A percentile compares a stretch with the other conserved stretches of the same genome.
These are phyloP conservation scores for Egretta garzetta DNA, from an alignment of 2,113 vertebrate species.

Conservation along the genomic window DNA sequence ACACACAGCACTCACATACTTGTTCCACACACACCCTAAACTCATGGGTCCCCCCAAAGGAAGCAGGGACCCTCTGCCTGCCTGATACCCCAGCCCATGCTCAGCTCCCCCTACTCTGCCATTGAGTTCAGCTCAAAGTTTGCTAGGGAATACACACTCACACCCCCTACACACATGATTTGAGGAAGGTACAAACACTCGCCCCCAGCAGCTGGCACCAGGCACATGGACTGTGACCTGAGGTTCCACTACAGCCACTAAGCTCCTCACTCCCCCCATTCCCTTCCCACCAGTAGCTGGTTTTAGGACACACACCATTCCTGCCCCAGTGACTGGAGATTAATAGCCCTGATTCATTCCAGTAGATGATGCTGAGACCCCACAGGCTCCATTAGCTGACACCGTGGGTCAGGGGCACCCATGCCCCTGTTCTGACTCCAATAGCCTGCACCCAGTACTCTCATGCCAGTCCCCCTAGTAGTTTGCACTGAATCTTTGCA, in stretches of 20 bases:
- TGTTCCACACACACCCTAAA: neutral
- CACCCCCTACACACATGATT: rapidly evolving
- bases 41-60: rapidly evolving
- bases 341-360: rapidly evolving
- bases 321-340: no score
- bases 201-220: neutral
- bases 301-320: neutral
- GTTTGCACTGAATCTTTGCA: neutral
- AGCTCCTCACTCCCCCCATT: neutral
- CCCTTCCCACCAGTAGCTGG: neutral
- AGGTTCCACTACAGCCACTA: neutral
- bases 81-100: neutral
- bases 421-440: neutral
- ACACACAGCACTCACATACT: rapidly evolving
- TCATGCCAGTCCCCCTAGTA: rapidly evolving
- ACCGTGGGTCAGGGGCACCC: rapidly evolving
- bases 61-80: neutral
- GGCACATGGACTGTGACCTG: rapidly evolving
- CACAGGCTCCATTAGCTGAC: neutral
- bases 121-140: neutral
- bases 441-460: neutral
- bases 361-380: neutral
- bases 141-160: neutral
- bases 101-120: rapidly evolving
- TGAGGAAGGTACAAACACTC: neutral